These are phyloP conservation scores for Porites divaricata DNA, from an alignment of 92 coral and sea anemone species.

Conservation along the genomic window DNA sequence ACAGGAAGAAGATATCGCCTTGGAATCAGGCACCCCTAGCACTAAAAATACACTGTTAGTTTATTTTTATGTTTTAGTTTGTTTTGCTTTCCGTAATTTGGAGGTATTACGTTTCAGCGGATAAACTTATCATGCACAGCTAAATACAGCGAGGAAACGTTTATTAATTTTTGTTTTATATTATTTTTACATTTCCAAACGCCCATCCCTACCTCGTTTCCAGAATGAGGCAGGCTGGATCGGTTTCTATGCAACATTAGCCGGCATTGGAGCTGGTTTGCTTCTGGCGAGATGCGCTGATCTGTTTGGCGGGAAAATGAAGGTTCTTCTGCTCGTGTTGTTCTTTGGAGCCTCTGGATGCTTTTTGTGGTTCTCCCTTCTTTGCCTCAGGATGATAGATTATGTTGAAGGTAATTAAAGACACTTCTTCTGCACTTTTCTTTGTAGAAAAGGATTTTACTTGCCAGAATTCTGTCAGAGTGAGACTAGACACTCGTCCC, in stretches of 20 bases:
- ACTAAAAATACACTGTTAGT: too few species aligned
- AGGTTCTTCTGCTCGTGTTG: constrained; percentile 83
- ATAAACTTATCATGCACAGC: too few species aligned
- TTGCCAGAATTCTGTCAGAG: neutral
- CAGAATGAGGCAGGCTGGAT: constrained; percentile 91
- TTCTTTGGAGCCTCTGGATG: constrained; percentile 91
- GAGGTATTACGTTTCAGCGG: too few species aligned
- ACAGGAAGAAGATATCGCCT: too few species aligned
- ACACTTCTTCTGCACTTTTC: neutral
- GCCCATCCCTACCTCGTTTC: neutral
- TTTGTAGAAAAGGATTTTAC: neutral
- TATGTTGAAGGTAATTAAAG: constrained; percentile 88
- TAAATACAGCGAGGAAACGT: too few species aligned
- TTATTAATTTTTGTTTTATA: neutral
- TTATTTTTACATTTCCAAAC: neutral
- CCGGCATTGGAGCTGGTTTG: constrained; percentile 96
- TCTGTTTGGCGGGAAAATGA: constrained; percentile 95
- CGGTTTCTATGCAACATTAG: constrained; percentile 93
- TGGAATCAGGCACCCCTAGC: too few species aligned
- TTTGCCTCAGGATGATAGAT: constrained; percentile 86
- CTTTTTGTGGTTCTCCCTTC: constrained; percentile 93
- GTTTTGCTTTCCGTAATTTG: too few species aligned
- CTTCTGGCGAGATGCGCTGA: constrained; percentile 96
- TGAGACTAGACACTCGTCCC: neutral
- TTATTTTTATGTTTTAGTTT: too few species aligned